Evolutionary conservation across 35 echinoderm and acorn worm species (phyloP).

Genomic region (Ophiothrix spiculata): DNA sequence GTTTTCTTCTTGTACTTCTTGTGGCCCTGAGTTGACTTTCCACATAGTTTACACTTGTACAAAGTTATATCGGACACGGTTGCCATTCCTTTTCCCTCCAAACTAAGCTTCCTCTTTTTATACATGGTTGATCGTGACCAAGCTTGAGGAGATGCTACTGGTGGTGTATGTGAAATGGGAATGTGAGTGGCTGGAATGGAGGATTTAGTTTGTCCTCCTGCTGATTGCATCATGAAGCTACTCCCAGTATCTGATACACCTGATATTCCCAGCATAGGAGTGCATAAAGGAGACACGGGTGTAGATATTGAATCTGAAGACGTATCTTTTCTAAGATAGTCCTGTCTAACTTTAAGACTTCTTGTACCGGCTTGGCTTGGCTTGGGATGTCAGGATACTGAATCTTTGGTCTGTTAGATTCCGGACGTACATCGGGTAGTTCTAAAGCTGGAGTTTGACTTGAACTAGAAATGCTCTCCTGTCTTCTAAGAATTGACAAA

Average conservation of each 20-base stretch:
- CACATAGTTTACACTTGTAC: background rate
- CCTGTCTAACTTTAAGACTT: constrained; percentile 14
- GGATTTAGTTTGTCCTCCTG: background rate
- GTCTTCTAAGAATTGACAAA: background rate
- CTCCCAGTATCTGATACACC: no score
- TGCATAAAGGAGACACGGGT: background rate
- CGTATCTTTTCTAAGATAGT: background rate
- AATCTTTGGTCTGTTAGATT: constrained; percentile 23
- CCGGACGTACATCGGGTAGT: constrained; percentile 18
- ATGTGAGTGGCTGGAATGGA: background rate
- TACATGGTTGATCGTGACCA: background rate
- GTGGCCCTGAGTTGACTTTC: background rate
- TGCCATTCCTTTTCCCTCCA: background rate
- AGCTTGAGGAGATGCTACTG: background rate
- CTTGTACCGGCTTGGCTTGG: constrained; percentile 37
- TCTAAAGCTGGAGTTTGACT: constrained; percentile 23
- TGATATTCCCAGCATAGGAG: background rate
- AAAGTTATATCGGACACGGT: background rate
- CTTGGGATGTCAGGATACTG: constrained; percentile 29
- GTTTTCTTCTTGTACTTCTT: background rate
- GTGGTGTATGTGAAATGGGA: background rate
- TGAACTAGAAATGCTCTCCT: constrained; percentile 5
- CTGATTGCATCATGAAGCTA: background rate
- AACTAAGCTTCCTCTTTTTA: background rate
- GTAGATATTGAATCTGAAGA: background rate